Percentiles rank a stretch among this genome's conserved stretches.
Conservation (phyloP, 2,113 vertebrate genomes). For the Clinocottus analis region DNA sequence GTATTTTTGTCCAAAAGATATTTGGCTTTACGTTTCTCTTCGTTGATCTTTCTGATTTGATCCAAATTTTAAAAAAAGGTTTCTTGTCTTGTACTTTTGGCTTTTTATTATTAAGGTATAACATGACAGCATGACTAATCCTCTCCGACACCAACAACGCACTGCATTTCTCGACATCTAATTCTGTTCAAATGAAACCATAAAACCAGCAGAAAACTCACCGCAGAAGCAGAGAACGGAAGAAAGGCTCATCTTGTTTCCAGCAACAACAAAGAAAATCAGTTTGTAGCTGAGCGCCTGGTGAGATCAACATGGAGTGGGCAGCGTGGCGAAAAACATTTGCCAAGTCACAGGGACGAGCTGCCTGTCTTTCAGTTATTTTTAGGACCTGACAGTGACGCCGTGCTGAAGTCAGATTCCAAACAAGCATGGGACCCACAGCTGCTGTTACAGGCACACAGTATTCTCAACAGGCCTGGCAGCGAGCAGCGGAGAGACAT, state of each 20-base stretch:
- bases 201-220: conserved; percentile 64
- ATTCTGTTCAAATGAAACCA: conserved; percentile 18
- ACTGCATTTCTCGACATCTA: conserved; percentile 41
- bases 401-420: conserved; percentile 70
- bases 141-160: conserved; percentile 29
- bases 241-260: conserved; percentile 62
- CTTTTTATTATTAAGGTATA: conserved; percentile 1
- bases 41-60: not conserved
- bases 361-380: conserved; percentile 74
- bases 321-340: conserved; percentile 53
- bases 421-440: conserved; percentile 69
- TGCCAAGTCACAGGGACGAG: conserved; percentile 73
- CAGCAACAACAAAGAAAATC: conserved; percentile 20
- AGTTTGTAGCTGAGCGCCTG: conserved; percentile 25
- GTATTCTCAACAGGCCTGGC: conserved; percentile 20
- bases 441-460: conserved; percentile 79
- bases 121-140: not conserved
- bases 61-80: not conserved
- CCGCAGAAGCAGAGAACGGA: conserved; percentile 54
- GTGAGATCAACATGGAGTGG: conserved; percentile 56
- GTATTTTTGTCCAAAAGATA: not conserved
- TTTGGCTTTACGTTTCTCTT: not conserved
- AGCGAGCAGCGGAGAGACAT: not conserved
- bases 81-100: conserved; percentile 6
- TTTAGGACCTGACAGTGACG: conserved; percentile 75